Base-by-base conservation (phyloP, 2,888 invertebrate species). In the Parthenolecanium corni region DNA sequence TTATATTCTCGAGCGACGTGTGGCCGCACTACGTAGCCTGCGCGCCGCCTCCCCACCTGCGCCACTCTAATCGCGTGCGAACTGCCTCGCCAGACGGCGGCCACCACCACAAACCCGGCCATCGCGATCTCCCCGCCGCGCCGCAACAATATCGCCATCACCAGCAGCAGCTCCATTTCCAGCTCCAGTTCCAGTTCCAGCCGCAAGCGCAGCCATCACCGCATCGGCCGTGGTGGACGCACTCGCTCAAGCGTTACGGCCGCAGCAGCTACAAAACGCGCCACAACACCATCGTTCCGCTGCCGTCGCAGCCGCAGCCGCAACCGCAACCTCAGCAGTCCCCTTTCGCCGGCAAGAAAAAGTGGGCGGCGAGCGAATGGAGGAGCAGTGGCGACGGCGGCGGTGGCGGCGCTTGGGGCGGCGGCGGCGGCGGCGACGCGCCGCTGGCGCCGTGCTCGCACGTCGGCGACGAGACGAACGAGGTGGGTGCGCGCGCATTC, bases 401-500 rank as follows among this genome's bases (percentile, higher is more conserved):
- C 31, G 31, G 16, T n/a, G 11, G 38, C 49, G 49, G 2, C 12
- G 21, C 31, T 31, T 4, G 31, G 5, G 4, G 5, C 4, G 31
- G 14, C 64, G 51, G 24, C 57, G 16, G 20, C 25, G 64, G 25
- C 12, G 64, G 36, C 52, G 61, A 47, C 38, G 20, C 20, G 18
- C 46, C 46, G 12, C 62, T 66, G 54, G 56, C 66, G 40, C 67
- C 69, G 38, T 70, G 70, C 65, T 66, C 68, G 36, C 69, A 69
- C 64, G 67, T 68, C 53, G 70, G 70, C 58, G 69, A 69, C 66
- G 65, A 64, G 23, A 68, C 68, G 64, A 69, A 70, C 67, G 82
- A 83, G 75, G 79, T 82, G 64, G 79, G 80, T 53, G 79, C 81
- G 70, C 76, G 83, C 69, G 82, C 83, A 21, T 82, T 75, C 72